A percentile compares a stretch with the other conserved stretches of the same genome.
These are phyloP conservation scores for Etheostoma nigrum DNA, from an alignment of 2,797 vertebrate genomes.

Conservation along the genomic window DNA sequence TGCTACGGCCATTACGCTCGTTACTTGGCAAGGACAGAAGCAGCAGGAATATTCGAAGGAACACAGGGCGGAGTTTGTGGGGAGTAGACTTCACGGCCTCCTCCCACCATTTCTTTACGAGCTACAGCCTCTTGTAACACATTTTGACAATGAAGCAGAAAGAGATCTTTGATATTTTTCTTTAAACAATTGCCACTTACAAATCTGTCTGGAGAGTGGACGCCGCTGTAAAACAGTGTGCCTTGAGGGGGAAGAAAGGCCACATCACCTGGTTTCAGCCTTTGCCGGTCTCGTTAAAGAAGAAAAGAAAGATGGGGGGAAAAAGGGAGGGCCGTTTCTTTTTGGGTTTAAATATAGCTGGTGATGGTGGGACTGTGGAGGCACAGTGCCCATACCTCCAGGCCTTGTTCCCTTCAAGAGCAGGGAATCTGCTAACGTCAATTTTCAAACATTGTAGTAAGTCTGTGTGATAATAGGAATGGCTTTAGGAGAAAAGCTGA, in stretches of 20 bases:
- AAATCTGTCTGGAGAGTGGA: slow-evolving; percentile 63
- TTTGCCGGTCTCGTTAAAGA: slow-evolving; percentile 63
- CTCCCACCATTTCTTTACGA: slow-evolving; percentile 63
- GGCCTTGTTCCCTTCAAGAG: slow-evolving; percentile 49
- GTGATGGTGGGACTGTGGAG: slow-evolving; percentile 36
- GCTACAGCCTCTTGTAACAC: slow-evolving; percentile 62
- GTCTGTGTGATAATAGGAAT: slow-evolving; percentile 56
- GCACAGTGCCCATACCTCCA: slow-evolving; percentile 32
- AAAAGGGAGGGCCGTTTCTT: slow-evolving; percentile 36
- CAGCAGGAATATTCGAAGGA: slow-evolving; percentile 13
- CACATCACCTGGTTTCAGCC: slow-evolving; percentile 69
- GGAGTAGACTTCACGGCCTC: slow-evolving; percentile 44
- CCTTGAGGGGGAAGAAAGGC: slow-evolving; percentile 54
- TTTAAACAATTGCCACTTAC: slow-evolving; percentile 65
- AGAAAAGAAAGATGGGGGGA: slow-evolving; percentile 45
- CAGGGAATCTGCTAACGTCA: slow-evolving; percentile 54
- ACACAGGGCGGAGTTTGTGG: slow-evolving; percentile 35
- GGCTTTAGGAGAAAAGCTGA: slow-evolving; percentile 52
- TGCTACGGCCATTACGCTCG: slow-evolving; percentile 39
- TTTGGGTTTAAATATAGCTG: slow-evolving; percentile 50
- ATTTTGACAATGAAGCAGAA: slow-evolving; percentile 72
- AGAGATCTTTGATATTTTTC: slow-evolving; percentile 77
- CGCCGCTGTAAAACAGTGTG: slow-evolving; percentile 57
- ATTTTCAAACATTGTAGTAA: slow-evolving; percentile 54
- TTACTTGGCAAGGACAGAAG: slow-evolving; percentile 19